Conservation (phyloP, 2,113 vertebrate genomes). For the Psophia crepitans region DNA sequence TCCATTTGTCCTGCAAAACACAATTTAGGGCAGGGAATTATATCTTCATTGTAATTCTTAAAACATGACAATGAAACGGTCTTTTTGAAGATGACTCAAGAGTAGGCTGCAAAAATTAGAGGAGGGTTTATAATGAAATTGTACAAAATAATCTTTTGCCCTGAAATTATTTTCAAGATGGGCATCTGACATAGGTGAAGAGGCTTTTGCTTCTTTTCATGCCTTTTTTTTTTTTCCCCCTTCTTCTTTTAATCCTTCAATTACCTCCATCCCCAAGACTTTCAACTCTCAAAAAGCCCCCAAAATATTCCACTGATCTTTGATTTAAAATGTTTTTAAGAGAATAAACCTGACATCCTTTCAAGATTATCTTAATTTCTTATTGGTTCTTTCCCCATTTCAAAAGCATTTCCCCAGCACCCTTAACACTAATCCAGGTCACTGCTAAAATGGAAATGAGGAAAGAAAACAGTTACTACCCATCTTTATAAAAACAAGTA, state of each 20-base stretch:
- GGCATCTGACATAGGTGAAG: not conserved
- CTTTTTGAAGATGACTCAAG: not conserved
- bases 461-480: not conserved
- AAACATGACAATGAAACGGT: not conserved
- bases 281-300: not conserved
- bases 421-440: not conserved
- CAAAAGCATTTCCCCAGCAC: not conserved
- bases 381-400: not conserved
- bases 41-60: not conserved
- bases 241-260: not conserved
- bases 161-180: not conserved
- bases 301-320: not conserved
- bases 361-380: not conserved
- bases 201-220: not conserved
- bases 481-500: not conserved
- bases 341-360: not conserved
- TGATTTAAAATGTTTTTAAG: not conserved
- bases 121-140: not conserved
- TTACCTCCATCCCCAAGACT: not conserved
- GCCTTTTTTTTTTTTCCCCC: not conserved
- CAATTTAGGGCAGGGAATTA: not conserved
- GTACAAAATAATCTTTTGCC: not conserved
- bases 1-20: not conserved
- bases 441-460: not conserved
- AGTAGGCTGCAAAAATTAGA: not conserved